phyloP scores from a whole-genome alignment of 2,113 vertebrate species.

The Peromyscus polionotus region DNA sequence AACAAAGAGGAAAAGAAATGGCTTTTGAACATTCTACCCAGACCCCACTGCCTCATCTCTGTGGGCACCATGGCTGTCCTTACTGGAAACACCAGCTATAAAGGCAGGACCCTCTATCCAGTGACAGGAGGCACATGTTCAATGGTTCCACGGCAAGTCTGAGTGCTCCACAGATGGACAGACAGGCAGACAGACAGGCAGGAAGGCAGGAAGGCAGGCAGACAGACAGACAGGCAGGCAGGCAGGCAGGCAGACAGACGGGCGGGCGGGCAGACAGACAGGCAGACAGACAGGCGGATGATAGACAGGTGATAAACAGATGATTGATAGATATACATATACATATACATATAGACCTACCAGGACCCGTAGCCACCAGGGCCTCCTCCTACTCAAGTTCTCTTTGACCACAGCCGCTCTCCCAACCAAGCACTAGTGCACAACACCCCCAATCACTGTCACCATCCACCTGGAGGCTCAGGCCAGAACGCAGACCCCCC shows the following conservation, averaged over 20 bases:
- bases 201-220: background rate
- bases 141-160: background rate
- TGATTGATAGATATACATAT: too few species aligned
- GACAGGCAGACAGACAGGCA: background rate
- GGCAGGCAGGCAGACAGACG: too few species aligned
- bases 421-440: background rate
- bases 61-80: background rate
- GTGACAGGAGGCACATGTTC: background rate
- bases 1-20: background rate
- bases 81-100: background rate
- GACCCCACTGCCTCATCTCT: background rate
- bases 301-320: too few species aligned
- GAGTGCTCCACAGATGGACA: background rate
- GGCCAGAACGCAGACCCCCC: background rate
- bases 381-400: background rate
- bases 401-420: background rate
- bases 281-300: too few species aligned
- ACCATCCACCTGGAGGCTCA: background rate
- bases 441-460: background rate
- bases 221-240: too few species aligned
- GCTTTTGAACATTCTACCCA: background rate
- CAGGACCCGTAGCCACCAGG: background rate
- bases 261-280: too few species aligned
- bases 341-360: background rate
- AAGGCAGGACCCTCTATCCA: background rate